phyloP scores from a whole-genome alignment of 2,113 vertebrate genomes.

The Microtus ochrogaster region DNA sequence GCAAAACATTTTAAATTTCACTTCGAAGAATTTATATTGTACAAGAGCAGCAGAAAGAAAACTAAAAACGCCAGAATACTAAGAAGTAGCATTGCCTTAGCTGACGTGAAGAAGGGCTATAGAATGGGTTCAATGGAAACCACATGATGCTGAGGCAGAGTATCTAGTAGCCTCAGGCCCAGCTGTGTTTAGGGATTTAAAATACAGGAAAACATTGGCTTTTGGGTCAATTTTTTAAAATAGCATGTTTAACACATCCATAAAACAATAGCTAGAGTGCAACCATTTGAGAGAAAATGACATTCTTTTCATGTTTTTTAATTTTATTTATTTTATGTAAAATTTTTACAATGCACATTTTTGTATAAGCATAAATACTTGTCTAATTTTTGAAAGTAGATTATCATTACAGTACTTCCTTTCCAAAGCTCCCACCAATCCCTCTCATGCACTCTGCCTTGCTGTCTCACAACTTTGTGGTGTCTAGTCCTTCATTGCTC shows the following conservation, averaged over 20 bases:
- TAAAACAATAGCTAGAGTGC: not conserved
- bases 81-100: not conserved
- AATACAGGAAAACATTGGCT: not conserved
- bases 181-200: not conserved
- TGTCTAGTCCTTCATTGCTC: not conserved
- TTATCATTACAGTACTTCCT: not conserved
- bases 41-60: not conserved
- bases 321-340: not conserved
- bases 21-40: not conserved
- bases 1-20: slow-evolving; percentile 30
- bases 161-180: not conserved
- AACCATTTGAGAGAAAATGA: not conserved
- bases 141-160: not conserved
- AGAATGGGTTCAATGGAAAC: slow-evolving; percentile 22
- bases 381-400: not conserved
- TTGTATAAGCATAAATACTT: not conserved
- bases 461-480: not conserved
- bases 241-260: not conserved
- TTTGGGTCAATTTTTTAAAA: not conserved
- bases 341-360: not conserved
- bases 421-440: not conserved
- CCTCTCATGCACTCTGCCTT: not conserved
- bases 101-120: not conserved
- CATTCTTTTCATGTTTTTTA: not conserved
- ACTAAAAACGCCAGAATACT: not conserved